Percentiles rank a stretch among this genome's conserved stretches.
These are phyloP conservation scores for Pangasius macronema DNA, from an alignment of 2,797 vertebrate genomes.

Conservation along the genomic window DNA sequence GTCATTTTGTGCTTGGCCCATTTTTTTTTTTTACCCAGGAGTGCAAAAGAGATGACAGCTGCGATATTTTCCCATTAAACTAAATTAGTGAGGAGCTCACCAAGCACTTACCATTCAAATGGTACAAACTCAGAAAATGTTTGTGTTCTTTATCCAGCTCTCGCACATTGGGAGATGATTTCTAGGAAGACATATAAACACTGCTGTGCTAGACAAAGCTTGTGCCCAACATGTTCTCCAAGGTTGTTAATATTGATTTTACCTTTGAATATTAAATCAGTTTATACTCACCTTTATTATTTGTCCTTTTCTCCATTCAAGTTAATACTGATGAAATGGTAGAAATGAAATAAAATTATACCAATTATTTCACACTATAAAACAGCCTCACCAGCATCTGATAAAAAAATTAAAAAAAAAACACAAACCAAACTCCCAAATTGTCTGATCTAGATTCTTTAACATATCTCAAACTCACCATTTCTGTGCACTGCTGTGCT, in stretches of 20 bases:
- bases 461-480: neutral
- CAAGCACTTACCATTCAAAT: neutral
- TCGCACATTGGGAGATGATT: neutral
- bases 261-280: neutral
- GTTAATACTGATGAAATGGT: slow-evolving; percentile 14
- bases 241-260: slow-evolving; percentile 1
- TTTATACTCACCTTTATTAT: neutral
- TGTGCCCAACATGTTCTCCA: neutral
- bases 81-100: neutral
- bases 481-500: neutral
- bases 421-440: neutral
- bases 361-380: slow-evolving; percentile 12
- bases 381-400: neutral
- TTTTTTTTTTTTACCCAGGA: too few relatives aligned
- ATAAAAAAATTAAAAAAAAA: neutral
- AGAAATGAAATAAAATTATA: slow-evolving; percentile 1
- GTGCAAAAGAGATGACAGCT: neutral
- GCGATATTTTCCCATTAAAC: neutral
- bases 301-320: neutral
- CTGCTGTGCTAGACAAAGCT: neutral
- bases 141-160: neutral
- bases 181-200: neutral
- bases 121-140: neutral
- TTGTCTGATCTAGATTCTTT: neutral
- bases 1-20: too few relatives aligned